Evolutionary conservation across 2,888 invertebrate genomes (phyloP), one percentile per base, ranked within the genome.

Genomic region (Tillus elongatus): DNA sequence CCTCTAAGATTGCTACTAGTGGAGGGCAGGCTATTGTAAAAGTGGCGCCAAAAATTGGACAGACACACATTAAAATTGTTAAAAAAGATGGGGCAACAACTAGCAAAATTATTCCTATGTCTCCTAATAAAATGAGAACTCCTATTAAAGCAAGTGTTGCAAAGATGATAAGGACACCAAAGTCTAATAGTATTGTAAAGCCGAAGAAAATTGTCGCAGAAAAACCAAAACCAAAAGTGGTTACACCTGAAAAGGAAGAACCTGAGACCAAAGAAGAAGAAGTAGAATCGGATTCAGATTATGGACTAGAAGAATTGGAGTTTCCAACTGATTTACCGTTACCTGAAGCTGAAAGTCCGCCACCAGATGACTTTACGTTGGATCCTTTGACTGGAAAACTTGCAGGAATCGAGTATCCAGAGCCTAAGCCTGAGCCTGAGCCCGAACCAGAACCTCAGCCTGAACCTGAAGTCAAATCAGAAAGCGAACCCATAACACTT

Each of bases 321-420:
- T 78, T 77, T 67, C 77, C 77, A 12, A 57, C 59, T 8, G 70
- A 70, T 36, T 54, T 69, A 41, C 73, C 73, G 41, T 60, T 75
- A 29, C 64, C 75, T 9, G 66, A 67, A 43, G 74, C 74, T 1
- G 72, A 72, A n/a, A 77, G 77, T 55, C 82, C 81, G 12, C 73
- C 75, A 4, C 75, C 76, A 6, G 70, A 77, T 40, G 77, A 77
- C 36, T 75, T 82, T 36, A 79, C 82, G 30, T 67, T 88, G 45
- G 85, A 85, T 54, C 81, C 81, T 1, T 63, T 74, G 10, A 79
- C 79, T 2, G 80, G 79, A 36, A 65, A 68, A 50, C 58, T 68
- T 19, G 47, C 44, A 3, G 48, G 50, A 12, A 16, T 42, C n/a
- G 46, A 50, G 13, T 51, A 52, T 35, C 45, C 47, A 2, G 51